Evolutionary conservation across 2,113 vertebrate genomes (phyloP), one percentile per base, ranked within the genome.

Genomic region (Caracal caracal): DNA sequence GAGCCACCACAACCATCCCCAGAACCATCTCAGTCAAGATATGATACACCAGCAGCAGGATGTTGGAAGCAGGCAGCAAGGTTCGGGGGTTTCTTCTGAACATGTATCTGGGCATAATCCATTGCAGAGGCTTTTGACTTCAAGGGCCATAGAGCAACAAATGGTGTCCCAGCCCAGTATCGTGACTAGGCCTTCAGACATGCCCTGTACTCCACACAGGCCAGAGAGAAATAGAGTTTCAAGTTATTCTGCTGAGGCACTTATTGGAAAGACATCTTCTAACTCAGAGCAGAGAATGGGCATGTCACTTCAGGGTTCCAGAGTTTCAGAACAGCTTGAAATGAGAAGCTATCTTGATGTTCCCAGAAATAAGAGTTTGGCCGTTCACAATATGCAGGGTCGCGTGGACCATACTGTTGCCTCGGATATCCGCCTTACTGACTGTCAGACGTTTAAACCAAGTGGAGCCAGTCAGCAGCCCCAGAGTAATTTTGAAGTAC

Each of bases 171-270:
- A 99, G 92, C 97, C 99, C n/a, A 99, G 98, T 95, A 99, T 99
- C 0, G 99, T 99, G 76, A 99, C 99, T 4, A 99, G 99, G 24
- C 98, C 99, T 0, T 99, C 99, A 20, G 99, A 99, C 51, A 99
- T 99, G 98, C 97, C 98, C 0, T 99, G 99, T 53, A 97, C 99
- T 19, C 99, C 99, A 1, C 99, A 99, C 3, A 99, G 99, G 24
- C 99, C 99, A 91, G 99, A 99, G 80, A 99, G 99, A 66, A 99
- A 99, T 30, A 98, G 99, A 33, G 99, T 99, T 93, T 99, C 99
- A 90, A 99, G 99, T 98, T 99, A 99, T 97, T 99, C 99, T 43
- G 99, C 99, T 0, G 99, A 99, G 95, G 99, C 99, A 0, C 99
- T 99, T 43, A 99, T 99, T 51, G 99, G 99, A 51, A 99, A 99